Base-by-base conservation (phyloP, 2,888 invertebrate species). In the Corythucha ciliata region DNA sequence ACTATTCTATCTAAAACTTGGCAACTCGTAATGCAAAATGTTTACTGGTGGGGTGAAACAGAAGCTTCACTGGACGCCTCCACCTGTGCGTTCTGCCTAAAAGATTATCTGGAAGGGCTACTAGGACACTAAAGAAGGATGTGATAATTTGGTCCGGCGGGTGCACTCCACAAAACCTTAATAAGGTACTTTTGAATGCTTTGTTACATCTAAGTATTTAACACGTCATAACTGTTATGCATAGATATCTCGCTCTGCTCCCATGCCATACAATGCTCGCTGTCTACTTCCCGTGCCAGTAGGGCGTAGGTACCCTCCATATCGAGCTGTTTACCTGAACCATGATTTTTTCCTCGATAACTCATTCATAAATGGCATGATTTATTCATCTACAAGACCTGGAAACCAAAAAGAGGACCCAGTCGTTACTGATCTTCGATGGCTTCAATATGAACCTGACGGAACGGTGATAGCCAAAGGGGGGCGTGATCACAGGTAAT, bases 61-160 rank as follows among this genome's bases (percentile, higher is more conserved):
- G n/a, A n/a, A n/a, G n/a, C n/a, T n/a, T n/a, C n/a, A n/a, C n/a
- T n/a, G n/a, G n/a, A n/a, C n/a, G 36, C 36, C 36, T 36, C 36
- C 14, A 36, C 36, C 14, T 36, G 7, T 36, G 36, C 36, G 8
- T 36, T 16, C 7, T 36, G 36, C 16, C 36, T 36, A 14, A 36
- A 14, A 12, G 36, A 36, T 16, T 36, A 18, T 14, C 22, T 18
- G 24, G 24, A 40, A 20, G 2, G 4, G 22, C 18, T 40, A 25
- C 3, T 8, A 25, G 44, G 29, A 14, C 4, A 25, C 18, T 14
- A 44, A 44, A 44, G 25, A 44, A 44, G 7, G 29, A 24, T 44
- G 44, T 44, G 16, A 45, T 45, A 21, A 27, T 45, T 29, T 39
- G 39, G 39, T 45, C 27, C 10, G 45, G 33, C 33, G 40, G 22